Evolutionary conservation across 2,888 invertebrate genomes (phyloP).

Genomic region (Tetramorium bicarinatum): DNA sequence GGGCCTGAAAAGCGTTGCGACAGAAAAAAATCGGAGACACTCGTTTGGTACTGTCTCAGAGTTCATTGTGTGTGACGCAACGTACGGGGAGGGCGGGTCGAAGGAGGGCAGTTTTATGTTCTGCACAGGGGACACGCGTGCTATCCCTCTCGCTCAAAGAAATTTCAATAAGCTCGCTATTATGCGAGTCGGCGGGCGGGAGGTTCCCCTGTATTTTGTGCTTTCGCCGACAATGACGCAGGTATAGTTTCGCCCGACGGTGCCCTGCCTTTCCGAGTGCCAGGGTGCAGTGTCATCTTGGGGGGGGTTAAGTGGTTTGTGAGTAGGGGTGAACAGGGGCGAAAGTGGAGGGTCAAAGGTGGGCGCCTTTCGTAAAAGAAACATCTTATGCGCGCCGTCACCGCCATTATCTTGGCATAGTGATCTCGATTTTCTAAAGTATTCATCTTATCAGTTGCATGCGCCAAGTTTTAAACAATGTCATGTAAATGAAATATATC

Average conservation of each 20-base stretch:
- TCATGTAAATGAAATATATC: not conserved
- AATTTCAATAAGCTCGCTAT: conserved; percentile 80
- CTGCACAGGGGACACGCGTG: conserved; percentile 22
- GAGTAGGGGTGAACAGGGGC: conserved; percentile 41
- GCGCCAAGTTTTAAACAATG: not conserved
- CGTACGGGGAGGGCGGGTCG: conserved; percentile 42
- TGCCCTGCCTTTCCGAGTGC: conserved; percentile 49
- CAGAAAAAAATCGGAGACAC: conserved; percentile 67
- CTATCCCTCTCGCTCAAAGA: conserved; percentile 69
- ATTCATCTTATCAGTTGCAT: not conserved
- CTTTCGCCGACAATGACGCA: conserved; percentile 70
- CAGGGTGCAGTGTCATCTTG: conserved; percentile 63
- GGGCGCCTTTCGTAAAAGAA: conserved; percentile 52
- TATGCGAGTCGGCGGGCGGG: conserved; percentile 65
- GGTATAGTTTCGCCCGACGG: conserved; percentile 42
- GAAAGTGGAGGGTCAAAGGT: conserved; percentile 52
- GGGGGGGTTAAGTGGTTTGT: conserved; percentile 79
- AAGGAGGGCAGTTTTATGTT: conserved; percentile 67
- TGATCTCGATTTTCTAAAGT: conserved; percentile 13
- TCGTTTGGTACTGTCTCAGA: conserved; percentile 44
- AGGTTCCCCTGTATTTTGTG: conserved; percentile 55
- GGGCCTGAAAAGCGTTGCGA: conserved; percentile 51
- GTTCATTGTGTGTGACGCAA: conserved; percentile 64
- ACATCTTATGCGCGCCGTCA: conserved; percentile 40
- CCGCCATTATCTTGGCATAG: conserved; percentile 19